Base-by-base conservation (phyloP, 2,888 invertebrate species). In the Xestia sexstrigata region DNA sequence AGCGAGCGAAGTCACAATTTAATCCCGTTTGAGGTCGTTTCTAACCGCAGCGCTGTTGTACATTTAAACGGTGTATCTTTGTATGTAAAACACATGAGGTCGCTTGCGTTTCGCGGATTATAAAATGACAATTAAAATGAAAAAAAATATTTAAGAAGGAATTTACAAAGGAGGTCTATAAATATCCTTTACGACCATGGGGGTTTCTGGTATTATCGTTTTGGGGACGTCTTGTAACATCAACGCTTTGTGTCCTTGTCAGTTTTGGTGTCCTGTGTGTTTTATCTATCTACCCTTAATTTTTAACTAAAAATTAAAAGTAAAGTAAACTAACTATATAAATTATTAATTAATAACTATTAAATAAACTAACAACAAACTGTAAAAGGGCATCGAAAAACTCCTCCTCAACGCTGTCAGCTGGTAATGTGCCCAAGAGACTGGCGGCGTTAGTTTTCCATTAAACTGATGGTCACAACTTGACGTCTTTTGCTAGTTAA, bases 21-120 rank as follows among this genome's bases (percentile, higher is more conserved):
- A 89, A 88, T 88, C 80, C 82, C 76, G 74, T 79, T 76, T 79
- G 78, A 69, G 81, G 81, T 74, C 77, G 74, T 83, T 83, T 76
- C 68, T 67, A 75, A 49, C 47, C 60, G 52, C 55, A 58, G 35
- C 67, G 35, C 42, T 42, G 76, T 67, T 49, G 76, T 78, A 58
- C 60, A 69, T 87, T 78, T 81, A 79, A 83, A 83, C 76, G 63
- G 70, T 66, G 52, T 70, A 76, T 79, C 63, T 76, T 72, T 65
- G 49, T 74, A 72, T 79, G 60, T 80, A 68, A 63, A 76, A 76
- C 52, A 67, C 66, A 66, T 45, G 62, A 49, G 62, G 60, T 42
- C 35, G 35, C 35, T 45, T 39, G 39, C 30, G 20, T 39, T 75
- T 69, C 26, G n/a, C 69, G 70, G 39, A 39, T 17, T 72, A 47